Conservation (phyloP, 2,888 invertebrate genomes). For the Morinoia aosen region DNA sequence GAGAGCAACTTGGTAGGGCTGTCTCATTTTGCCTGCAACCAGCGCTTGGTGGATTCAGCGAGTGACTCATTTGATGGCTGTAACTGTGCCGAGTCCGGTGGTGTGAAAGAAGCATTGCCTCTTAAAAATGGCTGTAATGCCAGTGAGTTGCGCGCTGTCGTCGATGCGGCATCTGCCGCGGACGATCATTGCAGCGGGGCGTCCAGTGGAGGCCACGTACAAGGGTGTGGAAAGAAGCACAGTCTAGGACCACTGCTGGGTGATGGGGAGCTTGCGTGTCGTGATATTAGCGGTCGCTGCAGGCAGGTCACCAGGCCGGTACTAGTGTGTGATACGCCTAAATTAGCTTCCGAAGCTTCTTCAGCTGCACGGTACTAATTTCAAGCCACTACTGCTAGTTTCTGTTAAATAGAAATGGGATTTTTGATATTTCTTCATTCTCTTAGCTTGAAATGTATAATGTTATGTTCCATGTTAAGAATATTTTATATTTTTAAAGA, state of each 20-base stretch:
- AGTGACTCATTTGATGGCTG: not conserved
- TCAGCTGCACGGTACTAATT: not conserved
- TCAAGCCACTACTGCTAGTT: not conserved
- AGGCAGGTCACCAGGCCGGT: not conserved
- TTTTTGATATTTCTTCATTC: not conserved
- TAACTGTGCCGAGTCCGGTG: not conserved
- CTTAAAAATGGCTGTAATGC: not conserved
- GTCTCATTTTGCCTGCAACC: conserved; percentile 37
- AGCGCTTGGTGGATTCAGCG: not conserved
- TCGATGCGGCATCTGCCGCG: not conserved
- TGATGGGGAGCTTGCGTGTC: not conserved
- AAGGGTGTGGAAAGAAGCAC: not conserved
- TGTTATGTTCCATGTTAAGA: not conserved
- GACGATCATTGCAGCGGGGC: not conserved
- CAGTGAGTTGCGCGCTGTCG: not conserved
- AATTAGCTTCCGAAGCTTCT: not conserved
- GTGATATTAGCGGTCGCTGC: not conserved
- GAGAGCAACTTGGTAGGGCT: conserved; percentile 16
- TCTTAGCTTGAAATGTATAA: not conserved
- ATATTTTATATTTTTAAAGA: not conserved
- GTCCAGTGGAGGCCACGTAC: not conserved
- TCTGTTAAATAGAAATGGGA: not conserved
- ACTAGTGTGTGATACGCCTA: not conserved
- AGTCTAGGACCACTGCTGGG: not conserved
- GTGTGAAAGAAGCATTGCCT: not conserved